Evolutionary conservation across 2,888 invertebrate genomes (phyloP).

Genomic region (Volucella inflata): DNA sequence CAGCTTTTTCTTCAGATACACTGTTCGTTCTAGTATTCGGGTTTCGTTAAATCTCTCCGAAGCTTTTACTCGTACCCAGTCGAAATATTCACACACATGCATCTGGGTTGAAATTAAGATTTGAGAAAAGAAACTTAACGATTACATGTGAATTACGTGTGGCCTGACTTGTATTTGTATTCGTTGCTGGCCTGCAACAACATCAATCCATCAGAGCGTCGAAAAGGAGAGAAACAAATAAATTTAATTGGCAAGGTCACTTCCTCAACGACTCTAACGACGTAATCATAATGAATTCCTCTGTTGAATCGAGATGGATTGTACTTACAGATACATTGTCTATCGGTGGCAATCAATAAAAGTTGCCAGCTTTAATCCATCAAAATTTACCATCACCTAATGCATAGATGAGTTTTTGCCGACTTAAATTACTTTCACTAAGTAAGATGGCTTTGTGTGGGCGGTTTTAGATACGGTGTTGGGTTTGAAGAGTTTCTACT

Average conservation of each 20-base stretch:
- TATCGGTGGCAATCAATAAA: conserved; percentile 22
- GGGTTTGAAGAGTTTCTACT: no score
- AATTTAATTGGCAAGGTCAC: conserved; percentile 58
- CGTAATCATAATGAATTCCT: conserved; percentile 39
- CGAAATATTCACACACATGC: not conserved
- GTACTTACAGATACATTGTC: conserved; percentile 25
- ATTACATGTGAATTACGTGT: conserved; percentile 47
- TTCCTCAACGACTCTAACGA: conserved; percentile 38
- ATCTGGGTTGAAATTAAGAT: not conserved
- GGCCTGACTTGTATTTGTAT: not conserved
- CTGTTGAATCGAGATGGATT: conserved; percentile 26
- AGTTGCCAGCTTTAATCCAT: conserved; percentile 6
- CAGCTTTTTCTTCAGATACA: conserved; percentile 26
- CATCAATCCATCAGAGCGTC: conserved; percentile 29
- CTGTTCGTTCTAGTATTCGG: conserved; percentile 16
- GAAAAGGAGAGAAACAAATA: conserved; percentile 50
- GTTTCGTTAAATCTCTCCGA: conserved; percentile 20
- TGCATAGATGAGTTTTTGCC: no score
- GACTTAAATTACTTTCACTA: no score
- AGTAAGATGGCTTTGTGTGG: no score
- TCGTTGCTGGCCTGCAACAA: conserved; percentile 9
- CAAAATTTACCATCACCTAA: conserved; percentile 11
- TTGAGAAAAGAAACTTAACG: conserved; percentile 8
- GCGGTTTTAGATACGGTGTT: no score
- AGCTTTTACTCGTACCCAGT: conserved; percentile 43